These are phyloP conservation scores for Vireo griseus DNA, from an alignment of 2,797 vertebrate species.

Conservation along the genomic window DNA sequence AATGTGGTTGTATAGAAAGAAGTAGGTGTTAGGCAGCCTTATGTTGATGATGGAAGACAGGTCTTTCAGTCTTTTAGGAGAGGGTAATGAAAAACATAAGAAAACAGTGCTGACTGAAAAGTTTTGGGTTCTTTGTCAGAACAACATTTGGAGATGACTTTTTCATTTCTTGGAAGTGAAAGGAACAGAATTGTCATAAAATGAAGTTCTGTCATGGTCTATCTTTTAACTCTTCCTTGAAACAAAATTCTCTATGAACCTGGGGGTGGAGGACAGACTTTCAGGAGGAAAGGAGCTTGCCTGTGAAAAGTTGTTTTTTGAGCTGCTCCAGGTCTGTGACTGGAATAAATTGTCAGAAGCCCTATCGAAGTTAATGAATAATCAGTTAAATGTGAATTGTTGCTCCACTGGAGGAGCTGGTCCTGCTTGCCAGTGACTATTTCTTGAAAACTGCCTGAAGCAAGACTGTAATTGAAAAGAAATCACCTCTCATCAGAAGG, in stretches of 20 bases:
- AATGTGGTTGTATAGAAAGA: neutral
- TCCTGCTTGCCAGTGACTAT: neutral
- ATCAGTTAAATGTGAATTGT: conserved; percentile 3
- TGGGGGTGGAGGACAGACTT: neutral
- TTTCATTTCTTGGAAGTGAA: neutral
- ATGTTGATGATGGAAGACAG: neutral
- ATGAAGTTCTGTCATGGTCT: neutral
- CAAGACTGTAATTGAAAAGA: neutral
- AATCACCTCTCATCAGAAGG: neutral
- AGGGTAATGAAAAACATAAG: neutral
- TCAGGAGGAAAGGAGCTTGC: neutral
- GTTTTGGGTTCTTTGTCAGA: neutral
- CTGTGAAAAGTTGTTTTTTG: neutral
- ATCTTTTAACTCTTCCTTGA: neutral
- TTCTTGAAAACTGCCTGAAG: conserved; percentile 30
- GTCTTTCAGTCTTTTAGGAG: neutral
- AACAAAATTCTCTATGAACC: neutral
- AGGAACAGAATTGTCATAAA: neutral
- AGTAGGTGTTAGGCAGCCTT: neutral
- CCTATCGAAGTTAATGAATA: neutral
- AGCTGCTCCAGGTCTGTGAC: neutral
- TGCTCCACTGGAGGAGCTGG: neutral
- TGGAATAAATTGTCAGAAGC: neutral
- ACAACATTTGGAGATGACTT: neutral
- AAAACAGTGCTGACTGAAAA: neutral